These are phyloP conservation scores for Petaurus breviceps DNA, from an alignment of 2,113 vertebrate genomes.

Conservation along the genomic window DNA sequence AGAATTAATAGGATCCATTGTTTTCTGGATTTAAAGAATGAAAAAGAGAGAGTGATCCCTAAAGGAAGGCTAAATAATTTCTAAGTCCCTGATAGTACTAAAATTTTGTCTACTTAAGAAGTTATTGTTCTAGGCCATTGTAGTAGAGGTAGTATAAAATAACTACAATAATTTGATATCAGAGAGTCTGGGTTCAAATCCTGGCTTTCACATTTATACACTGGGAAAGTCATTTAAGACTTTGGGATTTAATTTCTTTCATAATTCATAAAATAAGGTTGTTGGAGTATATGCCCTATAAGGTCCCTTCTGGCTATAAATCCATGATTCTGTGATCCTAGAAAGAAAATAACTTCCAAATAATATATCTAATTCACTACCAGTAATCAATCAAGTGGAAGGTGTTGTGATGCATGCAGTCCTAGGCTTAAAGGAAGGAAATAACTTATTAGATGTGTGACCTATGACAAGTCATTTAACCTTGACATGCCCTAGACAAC, in stretches of 20 bases:
- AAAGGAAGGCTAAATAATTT: neutral
- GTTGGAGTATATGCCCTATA: neutral
- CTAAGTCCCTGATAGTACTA: neutral
- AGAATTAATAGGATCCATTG: neutral
- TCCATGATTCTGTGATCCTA: neutral
- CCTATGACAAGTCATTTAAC: neutral
- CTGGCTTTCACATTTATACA: neutral
- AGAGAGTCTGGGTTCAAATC: neutral
- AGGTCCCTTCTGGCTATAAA: neutral
- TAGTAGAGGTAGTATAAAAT: neutral
- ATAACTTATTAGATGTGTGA: neutral
- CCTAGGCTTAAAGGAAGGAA: neutral
- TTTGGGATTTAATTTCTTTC: neutral
- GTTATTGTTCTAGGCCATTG: neutral
- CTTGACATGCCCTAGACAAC: neutral
- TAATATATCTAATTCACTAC: neutral
- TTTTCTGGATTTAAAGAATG: neutral
- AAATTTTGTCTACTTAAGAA: neutral
- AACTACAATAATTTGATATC: neutral
- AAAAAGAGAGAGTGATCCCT: neutral
- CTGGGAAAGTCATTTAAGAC: neutral
- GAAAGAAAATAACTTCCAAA: neutral
- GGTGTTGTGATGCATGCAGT: neutral
- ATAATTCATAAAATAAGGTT: neutral
- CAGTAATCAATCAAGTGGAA: neutral